Conservation (phyloP, 2,888 invertebrate genomes). For the Ryuthela nishihirai region DNA sequence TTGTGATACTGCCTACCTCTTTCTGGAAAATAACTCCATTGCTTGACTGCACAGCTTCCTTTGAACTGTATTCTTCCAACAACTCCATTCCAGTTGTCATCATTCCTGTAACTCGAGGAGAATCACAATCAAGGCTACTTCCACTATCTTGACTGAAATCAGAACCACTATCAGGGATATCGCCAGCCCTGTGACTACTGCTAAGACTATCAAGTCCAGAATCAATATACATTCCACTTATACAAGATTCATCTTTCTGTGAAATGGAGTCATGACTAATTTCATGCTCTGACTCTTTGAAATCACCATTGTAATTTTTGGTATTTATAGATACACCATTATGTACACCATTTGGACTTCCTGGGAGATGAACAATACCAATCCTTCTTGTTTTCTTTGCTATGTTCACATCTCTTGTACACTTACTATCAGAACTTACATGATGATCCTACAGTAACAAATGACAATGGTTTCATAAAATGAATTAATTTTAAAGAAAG, state of each 20-base stretch:
- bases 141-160: slow-evolving; percentile 35
- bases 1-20: neutral
- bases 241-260: slow-evolving; percentile 7
- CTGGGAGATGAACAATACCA: too few relatives aligned
- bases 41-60: neutral
- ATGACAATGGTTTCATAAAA: too few relatives aligned
- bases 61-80: slow-evolving; percentile 27
- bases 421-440: too few relatives aligned
- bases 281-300: neutral
- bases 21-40: neutral
- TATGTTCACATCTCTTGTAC: too few relatives aligned
- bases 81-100: slow-evolving; percentile 22
- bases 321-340: too few relatives aligned
- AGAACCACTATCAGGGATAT: slow-evolving; percentile 35
- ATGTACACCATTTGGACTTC: too few relatives aligned
- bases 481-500: too few relatives aligned
- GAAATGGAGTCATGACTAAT: neutral
- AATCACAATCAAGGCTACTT: slow-evolving; percentile 33
- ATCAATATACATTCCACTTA: slow-evolving; percentile 24
- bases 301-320: too few relatives aligned
- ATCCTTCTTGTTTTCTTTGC: too few relatives aligned
- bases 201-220: slow-evolving; percentile 36
- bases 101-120: slow-evolving; percentile 17
- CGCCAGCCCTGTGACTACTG: slow-evolving; percentile 34
- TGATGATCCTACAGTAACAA: too few relatives aligned